Conservation (phyloP, 2,797 vertebrate species). For the Spheniscus humboldti region DNA sequence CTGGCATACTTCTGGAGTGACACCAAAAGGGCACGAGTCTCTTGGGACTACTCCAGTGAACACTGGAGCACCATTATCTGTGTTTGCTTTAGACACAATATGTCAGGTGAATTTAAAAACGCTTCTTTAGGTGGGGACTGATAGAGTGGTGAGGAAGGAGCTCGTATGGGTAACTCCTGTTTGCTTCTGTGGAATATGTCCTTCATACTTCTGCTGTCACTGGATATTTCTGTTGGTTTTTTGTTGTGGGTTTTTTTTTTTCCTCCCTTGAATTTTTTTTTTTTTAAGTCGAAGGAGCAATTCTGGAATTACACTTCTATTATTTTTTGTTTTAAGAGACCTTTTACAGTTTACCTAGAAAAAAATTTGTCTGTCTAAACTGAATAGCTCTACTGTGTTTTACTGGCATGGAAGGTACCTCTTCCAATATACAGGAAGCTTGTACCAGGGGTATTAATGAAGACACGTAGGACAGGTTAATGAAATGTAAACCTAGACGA, state of each 20-base stretch:
- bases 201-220: neutral
- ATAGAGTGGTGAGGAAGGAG: neutral
- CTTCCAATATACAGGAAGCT: neutral
- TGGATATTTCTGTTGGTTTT: neutral
- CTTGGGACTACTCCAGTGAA: neutral
- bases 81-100: neutral
- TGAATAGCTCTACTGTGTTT: neutral
- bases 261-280: neutral
- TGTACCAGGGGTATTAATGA: neutral
- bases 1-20: neutral
- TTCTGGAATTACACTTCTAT: neutral
- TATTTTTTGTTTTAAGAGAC: neutral
- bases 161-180: neutral
- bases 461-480: neutral
- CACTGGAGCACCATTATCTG: neutral
- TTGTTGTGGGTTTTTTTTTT: fast-evolving
- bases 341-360: neutral
- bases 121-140: neutral
- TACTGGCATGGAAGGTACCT: neutral
- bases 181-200: neutral
- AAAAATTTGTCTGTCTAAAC: neutral
- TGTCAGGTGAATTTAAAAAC: neutral
- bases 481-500: neutral
- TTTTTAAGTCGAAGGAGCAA: neutral
- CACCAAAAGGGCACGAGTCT: neutral